Base-by-base conservation (phyloP, 2,797 vertebrate species). In the Sebastes trivittatus region DNA sequence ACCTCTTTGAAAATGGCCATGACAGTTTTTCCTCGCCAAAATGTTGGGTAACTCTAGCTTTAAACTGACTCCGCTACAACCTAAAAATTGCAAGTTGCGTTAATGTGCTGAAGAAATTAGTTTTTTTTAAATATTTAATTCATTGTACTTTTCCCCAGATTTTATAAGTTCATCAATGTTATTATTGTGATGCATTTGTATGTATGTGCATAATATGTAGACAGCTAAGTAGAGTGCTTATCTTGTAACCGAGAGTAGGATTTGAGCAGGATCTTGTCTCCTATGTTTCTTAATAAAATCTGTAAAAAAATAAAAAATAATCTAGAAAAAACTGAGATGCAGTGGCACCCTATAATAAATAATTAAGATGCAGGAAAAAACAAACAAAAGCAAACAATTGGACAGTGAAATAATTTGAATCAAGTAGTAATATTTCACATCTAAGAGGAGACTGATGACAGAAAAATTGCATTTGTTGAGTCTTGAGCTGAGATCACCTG, bases 401-500 rank as follows among this genome's bases (percentile, higher is more conserved):
- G 20, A 30, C 30, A 20, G 25, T 62, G n/a, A 25, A 25, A 23
- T 55, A 1, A 23, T 55, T 36, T 30, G 7, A 59, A 65, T 59
- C 1, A n/a, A 54, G 10, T 13, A 4, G 16, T 5, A 22, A 38
- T 8, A 23, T 65, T 59, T 52, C 20, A 49, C 2, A 25, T 65
- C 20, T 20, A 14, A 20, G 14, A 29, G 14, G 23, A 54, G 14
- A 7, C 46, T 27, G 27, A 46, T 20, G 58, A 61, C 7, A 30
- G 4, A 22, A 20, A 34, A 3, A 30, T 11, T 30, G 7, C 27
- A 30, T 75, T 38, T 72, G 66, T 46, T 72, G 58, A 38, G 30
- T 32, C 18, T 61, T 54, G 22, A 38, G 63, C 7, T 63, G 27
- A 42, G 63, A 88, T 85, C 87, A 88, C 89, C 89, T 87, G 80